Conservation (phyloP, 2,888 invertebrate genomes). For the Drosophila algonquin region DNA sequence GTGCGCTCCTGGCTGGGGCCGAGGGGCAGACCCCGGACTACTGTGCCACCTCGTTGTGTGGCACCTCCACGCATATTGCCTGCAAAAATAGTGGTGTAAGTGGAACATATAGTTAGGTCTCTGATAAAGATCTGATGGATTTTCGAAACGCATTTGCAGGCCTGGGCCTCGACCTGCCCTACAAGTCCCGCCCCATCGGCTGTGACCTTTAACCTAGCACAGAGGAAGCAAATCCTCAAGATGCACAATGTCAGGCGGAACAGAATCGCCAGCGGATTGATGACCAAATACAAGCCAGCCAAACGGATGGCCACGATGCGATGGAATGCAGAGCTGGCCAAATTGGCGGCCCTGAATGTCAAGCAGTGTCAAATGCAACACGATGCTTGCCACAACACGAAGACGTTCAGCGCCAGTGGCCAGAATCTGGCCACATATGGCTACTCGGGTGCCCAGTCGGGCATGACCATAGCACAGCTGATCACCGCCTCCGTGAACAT, state of each 20-base stretch:
- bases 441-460: slow-evolving; percentile 6
- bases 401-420: slow-evolving; percentile 41
- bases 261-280: slow-evolving; percentile 34
- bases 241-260: slow-evolving; percentile 48
- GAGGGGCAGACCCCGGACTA: slow-evolving; percentile 35
- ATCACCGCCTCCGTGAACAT: slow-evolving; percentile 7
- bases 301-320: slow-evolving; percentile 56
- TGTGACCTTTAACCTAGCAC: not conserved
- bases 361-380: slow-evolving; percentile 49
- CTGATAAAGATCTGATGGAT: not conserved
- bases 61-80: slow-evolving; percentile 45
- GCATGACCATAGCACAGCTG: not conserved
- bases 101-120: not conserved
- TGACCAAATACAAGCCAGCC: slow-evolving; percentile 38
- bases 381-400: slow-evolving; percentile 55
- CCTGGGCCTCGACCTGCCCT: slow-evolving; percentile 45
- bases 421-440: slow-evolving; percentile 45
- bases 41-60: slow-evolving; percentile 43
- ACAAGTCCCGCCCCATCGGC: slow-evolving; percentile 35
- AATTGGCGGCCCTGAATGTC: slow-evolving; percentile 50
- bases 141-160: slow-evolving; percentile 10
- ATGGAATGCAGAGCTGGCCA: slow-evolving; percentile 54
- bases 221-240: slow-evolving; percentile 9
- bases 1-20: slow-evolving; percentile 12
- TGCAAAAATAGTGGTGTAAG: slow-evolving; percentile 55